Conservation (phyloP, 2,113 vertebrate genomes). For the Myodes glareolus region DNA sequence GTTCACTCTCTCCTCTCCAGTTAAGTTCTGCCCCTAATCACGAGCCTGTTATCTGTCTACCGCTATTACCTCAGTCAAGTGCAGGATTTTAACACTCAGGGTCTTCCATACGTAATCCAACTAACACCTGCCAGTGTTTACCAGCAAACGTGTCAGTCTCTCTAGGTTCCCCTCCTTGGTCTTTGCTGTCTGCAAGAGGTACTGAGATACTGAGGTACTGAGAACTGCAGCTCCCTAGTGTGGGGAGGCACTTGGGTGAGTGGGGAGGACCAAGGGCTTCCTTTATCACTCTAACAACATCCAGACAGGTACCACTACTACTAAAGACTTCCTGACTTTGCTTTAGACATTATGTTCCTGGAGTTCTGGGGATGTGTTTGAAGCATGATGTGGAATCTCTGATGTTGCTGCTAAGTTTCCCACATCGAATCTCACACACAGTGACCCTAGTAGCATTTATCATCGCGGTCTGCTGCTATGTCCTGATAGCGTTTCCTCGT, state of each 20-base stretch:
- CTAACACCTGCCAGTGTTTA: neutral
- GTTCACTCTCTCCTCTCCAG: neutral
- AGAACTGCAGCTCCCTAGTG: neutral
- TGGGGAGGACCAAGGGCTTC: neutral
- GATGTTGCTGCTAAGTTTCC: neutral
- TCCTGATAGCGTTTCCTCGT: neutral
- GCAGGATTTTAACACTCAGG: neutral
- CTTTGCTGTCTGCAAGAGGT: neutral
- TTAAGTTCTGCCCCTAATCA: neutral
- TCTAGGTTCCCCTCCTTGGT: neutral
- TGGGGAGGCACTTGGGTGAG: neutral
- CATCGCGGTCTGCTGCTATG: neutral
- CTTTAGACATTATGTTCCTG: neutral
- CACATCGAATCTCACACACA: neutral
- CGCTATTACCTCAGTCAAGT: neutral
- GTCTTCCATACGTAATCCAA: neutral
- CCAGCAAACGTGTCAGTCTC: neutral
- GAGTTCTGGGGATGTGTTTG: neutral
- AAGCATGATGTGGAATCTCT: neutral
- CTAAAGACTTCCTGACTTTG: constrained; percentile 12
- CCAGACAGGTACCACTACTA: neutral
- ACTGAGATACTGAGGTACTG: neutral
- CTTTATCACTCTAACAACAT: neutral
- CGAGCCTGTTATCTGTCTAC: too few relatives aligned
- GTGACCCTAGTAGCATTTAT: neutral